Conservation (phyloP, 2,797 vertebrate genomes). For the Morelia viridis region DNA sequence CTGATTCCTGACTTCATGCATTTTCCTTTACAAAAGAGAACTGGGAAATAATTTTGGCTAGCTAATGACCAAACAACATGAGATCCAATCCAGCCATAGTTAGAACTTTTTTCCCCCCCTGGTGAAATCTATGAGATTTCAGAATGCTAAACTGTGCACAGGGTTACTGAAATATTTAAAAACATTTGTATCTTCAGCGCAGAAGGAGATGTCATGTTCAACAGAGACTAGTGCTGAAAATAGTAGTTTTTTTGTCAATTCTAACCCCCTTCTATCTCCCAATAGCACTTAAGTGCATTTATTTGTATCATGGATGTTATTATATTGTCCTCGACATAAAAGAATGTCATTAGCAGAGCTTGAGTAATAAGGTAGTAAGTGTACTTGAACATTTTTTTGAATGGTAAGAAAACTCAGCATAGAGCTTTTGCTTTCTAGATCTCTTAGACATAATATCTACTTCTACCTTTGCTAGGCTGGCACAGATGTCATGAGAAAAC, state of each 20-base stretch:
- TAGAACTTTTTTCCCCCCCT: background rate
- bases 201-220: background rate
- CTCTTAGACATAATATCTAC: background rate
- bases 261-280: background rate
- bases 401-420: background rate
- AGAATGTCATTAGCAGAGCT: background rate
- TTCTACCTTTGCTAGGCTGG: background rate
- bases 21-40: slow-evolving; percentile 7
- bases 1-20: slow-evolving; percentile 61
- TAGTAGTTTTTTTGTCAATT: background rate
- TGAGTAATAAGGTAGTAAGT: background rate
- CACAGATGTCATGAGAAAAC: background rate
- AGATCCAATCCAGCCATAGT: background rate
- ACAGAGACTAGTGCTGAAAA: background rate
- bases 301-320: background rate
- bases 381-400: background rate
- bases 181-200: background rate
- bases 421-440: background rate
- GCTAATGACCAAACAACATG: background rate
- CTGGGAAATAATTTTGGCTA: slow-evolving; percentile 6
- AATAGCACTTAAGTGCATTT: background rate
- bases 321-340: background rate
- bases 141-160: background rate
- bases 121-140: background rate
- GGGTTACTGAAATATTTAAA: background rate